These are phyloP conservation scores for Apotomis capreana DNA, from an alignment of 2,888 invertebrate genomes.

Conservation along the genomic window DNA sequence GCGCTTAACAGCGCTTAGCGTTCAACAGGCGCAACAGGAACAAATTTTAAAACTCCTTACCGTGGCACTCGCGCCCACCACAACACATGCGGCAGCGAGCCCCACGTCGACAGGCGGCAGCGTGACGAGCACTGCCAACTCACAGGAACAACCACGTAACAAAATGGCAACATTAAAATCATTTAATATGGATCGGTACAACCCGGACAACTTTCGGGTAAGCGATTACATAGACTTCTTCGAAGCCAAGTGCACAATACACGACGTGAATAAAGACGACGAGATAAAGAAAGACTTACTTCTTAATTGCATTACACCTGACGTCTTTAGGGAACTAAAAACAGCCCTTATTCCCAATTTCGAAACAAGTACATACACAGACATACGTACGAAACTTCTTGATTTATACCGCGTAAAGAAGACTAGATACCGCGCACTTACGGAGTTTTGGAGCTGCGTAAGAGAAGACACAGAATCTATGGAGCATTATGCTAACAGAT, in stretches of 20 bases:
- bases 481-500: constrained; percentile 11
- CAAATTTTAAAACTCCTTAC: background rate
- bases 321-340: background rate
- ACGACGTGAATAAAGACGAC: too few relatives aligned
- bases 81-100: background rate
- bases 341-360: constrained; percentile 4
- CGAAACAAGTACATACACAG: background rate
- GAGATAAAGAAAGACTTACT: background rate
- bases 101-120: background rate
- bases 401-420: too few relatives aligned
- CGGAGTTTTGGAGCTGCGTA: constrained; percentile 2
- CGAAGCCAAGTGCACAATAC: too few relatives aligned
- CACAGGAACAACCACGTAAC: background rate
- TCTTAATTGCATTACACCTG: too few relatives aligned
- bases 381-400: too few relatives aligned
- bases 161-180: background rate
- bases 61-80: background rate
- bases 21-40: background rate
- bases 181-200: background rate
- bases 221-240: too few relatives aligned
- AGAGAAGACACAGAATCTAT: constrained; percentile 1
- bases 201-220: too few relatives aligned
- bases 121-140: background rate
- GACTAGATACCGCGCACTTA: too few relatives aligned
- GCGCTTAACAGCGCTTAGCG: background rate